A percentile compares a stretch with the other conserved stretches of the same genome.
Conservation (phyloP, 2,888 invertebrate species). For the Eledona agricola region DNA sequence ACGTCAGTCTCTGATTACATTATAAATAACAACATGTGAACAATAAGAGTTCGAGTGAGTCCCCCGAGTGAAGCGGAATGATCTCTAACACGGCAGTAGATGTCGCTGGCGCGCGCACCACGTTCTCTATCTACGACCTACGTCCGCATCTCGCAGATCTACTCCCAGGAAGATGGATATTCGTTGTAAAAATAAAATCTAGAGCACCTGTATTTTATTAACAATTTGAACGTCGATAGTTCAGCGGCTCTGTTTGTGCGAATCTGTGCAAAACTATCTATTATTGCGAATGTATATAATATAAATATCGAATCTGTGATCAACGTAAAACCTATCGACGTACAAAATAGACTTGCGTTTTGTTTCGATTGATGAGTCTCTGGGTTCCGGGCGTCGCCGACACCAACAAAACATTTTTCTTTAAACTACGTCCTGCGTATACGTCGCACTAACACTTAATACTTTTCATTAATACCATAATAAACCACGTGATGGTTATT, state of each 20-base stretch:
- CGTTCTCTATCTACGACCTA: slow-evolving; percentile 20
- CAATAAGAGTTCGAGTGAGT: slow-evolving; percentile 36
- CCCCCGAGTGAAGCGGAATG: slow-evolving; percentile 31
- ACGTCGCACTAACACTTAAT: slow-evolving; percentile 59
- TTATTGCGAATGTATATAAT: slow-evolving; percentile 51
- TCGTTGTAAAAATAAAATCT: slow-evolving; percentile 58
- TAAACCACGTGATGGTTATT: slow-evolving; percentile 51
- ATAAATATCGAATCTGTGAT: slow-evolving; percentile 46
- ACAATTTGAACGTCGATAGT: slow-evolving; percentile 55
- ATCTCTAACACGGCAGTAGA: slow-evolving; percentile 51
- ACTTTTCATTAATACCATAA: slow-evolving; percentile 38
- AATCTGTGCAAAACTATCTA: slow-evolving; percentile 52
- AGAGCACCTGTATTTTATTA: slow-evolving; percentile 55
- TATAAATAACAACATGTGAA: slow-evolving; percentile 49
- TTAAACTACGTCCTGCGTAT: slow-evolving; percentile 51
- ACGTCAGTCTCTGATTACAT: slow-evolving; percentile 41
- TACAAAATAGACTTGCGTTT: slow-evolving; percentile 48
- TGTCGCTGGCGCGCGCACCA: slow-evolving; percentile 42
- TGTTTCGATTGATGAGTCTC: slow-evolving; percentile 30
- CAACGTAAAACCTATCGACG: slow-evolving; percentile 51
- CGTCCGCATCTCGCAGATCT: slow-evolving; percentile 32
- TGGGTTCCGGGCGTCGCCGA: slow-evolving; percentile 12
- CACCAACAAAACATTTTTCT: slow-evolving; percentile 43
- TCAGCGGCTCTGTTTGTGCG: slow-evolving; percentile 49
- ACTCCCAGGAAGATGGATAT: slow-evolving; percentile 52